Evolutionary conservation across 37 sponge, comb jelly and placozoan species (phyloP).

Genomic region (Oopsacas minuta): DNA sequence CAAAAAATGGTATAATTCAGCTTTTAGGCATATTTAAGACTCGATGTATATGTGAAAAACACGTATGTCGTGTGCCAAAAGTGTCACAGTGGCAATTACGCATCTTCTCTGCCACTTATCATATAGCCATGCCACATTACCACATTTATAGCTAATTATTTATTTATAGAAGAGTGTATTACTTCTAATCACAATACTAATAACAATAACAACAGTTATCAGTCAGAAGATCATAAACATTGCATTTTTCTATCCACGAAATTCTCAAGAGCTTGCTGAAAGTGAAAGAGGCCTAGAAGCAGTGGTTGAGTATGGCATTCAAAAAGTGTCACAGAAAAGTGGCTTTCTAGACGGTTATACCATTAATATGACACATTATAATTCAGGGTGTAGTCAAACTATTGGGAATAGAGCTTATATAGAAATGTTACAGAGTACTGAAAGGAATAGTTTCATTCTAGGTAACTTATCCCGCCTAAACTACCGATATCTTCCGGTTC

Average conservation of each 20-base stretch:
- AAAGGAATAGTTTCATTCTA: neutral
- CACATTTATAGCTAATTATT: too few species aligned
- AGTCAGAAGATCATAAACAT: neutral
- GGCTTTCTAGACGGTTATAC: neutral
- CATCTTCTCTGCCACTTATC: too few species aligned
- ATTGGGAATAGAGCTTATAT: neutral
- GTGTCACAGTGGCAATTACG: too few species aligned
- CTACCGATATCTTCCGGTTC: too few species aligned
- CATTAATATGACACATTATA: neutral
- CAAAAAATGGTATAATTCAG: too few species aligned
- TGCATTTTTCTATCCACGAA: neutral
- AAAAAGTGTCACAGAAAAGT: neutral
- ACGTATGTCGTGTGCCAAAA: too few species aligned
- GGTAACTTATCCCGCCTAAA: too few species aligned
- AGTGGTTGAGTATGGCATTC: neutral
- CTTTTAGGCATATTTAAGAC: too few species aligned
- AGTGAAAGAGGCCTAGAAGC: neutral
- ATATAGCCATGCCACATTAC: too few species aligned
- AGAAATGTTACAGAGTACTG: neutral
- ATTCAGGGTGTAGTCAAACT: neutral
- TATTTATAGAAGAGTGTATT: neutral
- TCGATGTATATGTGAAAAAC: too few species aligned
- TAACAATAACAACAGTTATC: neutral
- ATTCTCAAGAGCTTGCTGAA: neutral
- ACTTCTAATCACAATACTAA: neutral